Evolutionary conservation across 92 coral and sea anemone genomes (phyloP).

Genomic region (Parazoanthus swiftii): DNA sequence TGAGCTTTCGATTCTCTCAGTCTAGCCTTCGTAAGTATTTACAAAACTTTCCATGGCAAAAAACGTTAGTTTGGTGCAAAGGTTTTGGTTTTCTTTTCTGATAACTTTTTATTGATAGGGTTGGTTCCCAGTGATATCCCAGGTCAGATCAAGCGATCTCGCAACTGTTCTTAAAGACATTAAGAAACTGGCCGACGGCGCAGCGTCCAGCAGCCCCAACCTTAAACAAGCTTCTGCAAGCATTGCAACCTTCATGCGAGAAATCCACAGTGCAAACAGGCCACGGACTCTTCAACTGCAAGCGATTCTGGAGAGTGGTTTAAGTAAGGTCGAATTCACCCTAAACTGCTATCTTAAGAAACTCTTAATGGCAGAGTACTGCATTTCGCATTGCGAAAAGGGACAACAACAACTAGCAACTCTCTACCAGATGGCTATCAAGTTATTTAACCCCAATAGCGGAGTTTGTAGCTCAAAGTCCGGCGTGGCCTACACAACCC

Average conservation of each 20-base stretch:
- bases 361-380: conserved; percentile 35
- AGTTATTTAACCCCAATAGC: conserved; percentile 36
- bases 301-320: conserved; percentile 23
- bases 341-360: conserved; percentile 41
- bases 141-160: conserved; percentile 51
- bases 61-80: no score
- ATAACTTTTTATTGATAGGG: conserved; percentile 46
- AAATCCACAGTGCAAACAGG: conserved; percentile 24
- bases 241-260: conserved; percentile 25
- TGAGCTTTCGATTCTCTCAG: no score
- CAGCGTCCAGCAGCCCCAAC: conserved; percentile 13
- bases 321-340: conserved; percentile 43
- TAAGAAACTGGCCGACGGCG: conserved; percentile 22
- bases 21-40: no score
- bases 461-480: conserved; percentile 44
- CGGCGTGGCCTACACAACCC: conserved; percentile 54
- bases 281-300: conserved; percentile 28
- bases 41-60: no score
- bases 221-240: conserved; percentile 42
- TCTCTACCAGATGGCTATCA: conserved; percentile 30
- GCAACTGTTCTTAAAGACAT: conserved; percentile 36
- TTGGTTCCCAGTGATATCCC: conserved; percentile 47
- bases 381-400: conserved; percentile 29
- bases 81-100: background rate
- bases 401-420: conserved; percentile 28